A percentile compares a stretch with the other conserved stretches of the same genome.
phyloP scores from a whole-genome alignment of 2,113 vertebrate genomes.

The Holacanthus passer region DNA sequence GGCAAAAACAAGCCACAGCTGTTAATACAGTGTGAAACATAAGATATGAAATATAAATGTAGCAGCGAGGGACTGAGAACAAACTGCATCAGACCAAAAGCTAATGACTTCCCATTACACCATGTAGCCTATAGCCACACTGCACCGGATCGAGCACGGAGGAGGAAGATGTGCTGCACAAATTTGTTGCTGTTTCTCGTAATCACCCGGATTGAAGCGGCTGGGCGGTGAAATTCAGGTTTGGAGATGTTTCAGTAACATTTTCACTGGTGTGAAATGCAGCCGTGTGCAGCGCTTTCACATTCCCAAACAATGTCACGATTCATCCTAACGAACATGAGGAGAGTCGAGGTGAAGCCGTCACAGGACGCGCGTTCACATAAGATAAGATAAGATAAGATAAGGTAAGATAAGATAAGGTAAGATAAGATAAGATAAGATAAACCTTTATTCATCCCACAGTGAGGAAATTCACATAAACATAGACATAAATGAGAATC shows the following conservation, averaged over 20 bases:
- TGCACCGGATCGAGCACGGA: conserved; percentile 53
- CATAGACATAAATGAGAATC: too few species aligned
- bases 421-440: too few species aligned
- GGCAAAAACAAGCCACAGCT: conserved; percentile 85
- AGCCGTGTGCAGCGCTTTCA: neutral
- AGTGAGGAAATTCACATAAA: too few species aligned
- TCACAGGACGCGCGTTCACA: too few species aligned
- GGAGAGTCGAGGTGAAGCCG: too few species aligned
- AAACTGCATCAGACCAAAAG: conserved; percentile 79
- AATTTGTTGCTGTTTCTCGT: conserved; percentile 54
- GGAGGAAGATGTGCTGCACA: conserved; percentile 58
- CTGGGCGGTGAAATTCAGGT: conserved; percentile 39
- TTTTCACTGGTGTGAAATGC: neutral
- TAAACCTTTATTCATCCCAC: too few species aligned
- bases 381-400: too few species aligned
- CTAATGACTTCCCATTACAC: conserved; percentile 81
- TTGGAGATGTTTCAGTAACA: conserved; percentile 28
- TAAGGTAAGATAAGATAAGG: too few species aligned
- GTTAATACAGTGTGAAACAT: conserved; percentile 86
- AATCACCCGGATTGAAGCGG: conserved; percentile 59
- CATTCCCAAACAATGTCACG: too few species aligned
- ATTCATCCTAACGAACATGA: too few species aligned
- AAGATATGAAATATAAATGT: conserved; percentile 86
- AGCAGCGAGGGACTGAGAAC: conserved; percentile 79
- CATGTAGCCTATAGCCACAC: conserved; percentile 72